Base-by-base conservation (phyloP, 37 sponge, comb jelly and placozoan genomes). In the Haliclona indistincta region DNA sequence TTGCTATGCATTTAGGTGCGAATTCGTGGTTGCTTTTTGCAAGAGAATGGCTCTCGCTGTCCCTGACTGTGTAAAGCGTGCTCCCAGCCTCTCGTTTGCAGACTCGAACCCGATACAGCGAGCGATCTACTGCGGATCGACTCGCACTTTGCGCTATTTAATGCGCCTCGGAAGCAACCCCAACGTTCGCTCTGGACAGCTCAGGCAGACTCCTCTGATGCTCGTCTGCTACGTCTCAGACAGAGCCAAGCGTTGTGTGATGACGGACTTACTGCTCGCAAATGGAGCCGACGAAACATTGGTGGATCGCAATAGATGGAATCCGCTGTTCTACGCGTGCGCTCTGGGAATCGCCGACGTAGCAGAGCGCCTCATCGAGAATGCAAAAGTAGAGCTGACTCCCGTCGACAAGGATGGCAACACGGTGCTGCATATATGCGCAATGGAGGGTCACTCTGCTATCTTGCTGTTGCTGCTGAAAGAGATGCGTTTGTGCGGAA, bases 371-470 rank as follows among this genome's bases (percentile, higher is more conserved):
- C 3, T 80, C 8, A 30, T 80, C 71, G 19, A 44, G 4, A 38
- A 23, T 35, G 54, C 35, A 8, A 71, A 80, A 32, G 61, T 56
- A 22, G 34, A 70, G 44, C 26, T 80, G 38, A 65, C 55, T 56
- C 36, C 45, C 23, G 43, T 23, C 8, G 81, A 80, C 26, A 36
- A 23, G 11, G 23, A 70, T 30, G 81, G 81, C 19, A 80, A 80
- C n/a, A 80, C 81, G 43, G 52, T 30, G 0, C 64, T 80, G 19
- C 81, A 80, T 44, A 60, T 56, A 0, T 34, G 62, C 43, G 81
- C 81, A 10, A 71, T 71, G 63, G 62, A 38, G 6, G 71, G 63
- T 20, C 51, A 70, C 19, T 1, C 20, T 4, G 15, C 29, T 13
- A 43, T 43, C 4, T 29, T 80, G 19, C 29, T 56, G 38, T 23